Base-by-base conservation (phyloP, 2,888 invertebrate species). In the Phyto melanocephala region DNA sequence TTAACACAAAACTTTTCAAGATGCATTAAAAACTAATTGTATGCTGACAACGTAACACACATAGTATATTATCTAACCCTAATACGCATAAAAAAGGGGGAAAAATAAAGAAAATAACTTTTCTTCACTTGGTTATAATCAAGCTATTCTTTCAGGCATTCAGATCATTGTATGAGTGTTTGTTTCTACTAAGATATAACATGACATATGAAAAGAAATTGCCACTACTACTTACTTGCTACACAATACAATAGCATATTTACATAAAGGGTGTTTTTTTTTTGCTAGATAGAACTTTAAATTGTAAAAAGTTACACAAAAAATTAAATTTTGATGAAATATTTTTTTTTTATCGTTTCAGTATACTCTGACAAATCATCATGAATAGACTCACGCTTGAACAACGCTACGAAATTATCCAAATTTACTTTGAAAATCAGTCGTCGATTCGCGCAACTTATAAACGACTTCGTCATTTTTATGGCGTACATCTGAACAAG, bases 171-270 rank as follows among this genome's bases (percentile, higher is more conserved):
- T 60, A 60, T 10, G 40, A 52, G 58, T 60, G n/a, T n/a, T n/a
- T n/a, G n/a, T n/a, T n/a, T n/a, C n/a, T n/a, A 58, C 50, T 35
- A 42, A 70, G 52, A 50, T 70, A 54, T 56, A 52, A 75, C 70
- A 82, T 82, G 81, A 79, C 81, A 82, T 75, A 65, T 79, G 79
- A 79, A 82, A 75, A 75, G 81, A 79, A 75, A 82, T 79, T 79
- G 65, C 40, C 65, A 72, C 54, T 65, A 58, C 71, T 40, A 67
- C 45, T 72, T 52, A 52, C 28, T 71, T 60, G 63, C 63, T 28
- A 45, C 54, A 74, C 28, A 22, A 76, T 20, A 24, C 11, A 42
- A 24, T 40, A 28, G 10, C 20, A 24, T 11, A 17, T n/a, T n/a
- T n/a, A n/a, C n/a, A n/a, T n/a, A n/a, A n/a, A n/a, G n/a, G n/a